A percentile compares a stretch with the other conserved stretches of the same genome.
Conservation (phyloP, 1,140 invertebrate species). For the Bemisia tabaci region DNA sequence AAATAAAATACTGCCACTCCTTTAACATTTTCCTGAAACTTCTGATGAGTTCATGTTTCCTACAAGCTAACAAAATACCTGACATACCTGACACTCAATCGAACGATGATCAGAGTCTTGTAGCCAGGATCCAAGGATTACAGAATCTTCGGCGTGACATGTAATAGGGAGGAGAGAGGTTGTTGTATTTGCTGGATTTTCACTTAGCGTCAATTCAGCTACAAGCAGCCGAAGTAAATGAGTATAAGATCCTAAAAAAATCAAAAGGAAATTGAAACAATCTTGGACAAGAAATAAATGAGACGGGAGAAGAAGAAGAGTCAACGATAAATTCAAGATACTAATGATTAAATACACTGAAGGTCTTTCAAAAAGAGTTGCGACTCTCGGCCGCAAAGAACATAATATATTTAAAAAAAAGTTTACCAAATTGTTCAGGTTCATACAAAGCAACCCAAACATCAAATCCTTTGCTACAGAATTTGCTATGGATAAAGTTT, state of each 20-base stretch:
- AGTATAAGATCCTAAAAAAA: slow-evolving; percentile 36
- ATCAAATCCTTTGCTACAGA: too few species aligned
- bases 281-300: slow-evolving; percentile 6
- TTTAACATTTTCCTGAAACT: too few species aligned
- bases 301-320: background rate
- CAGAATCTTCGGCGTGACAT: slow-evolving; percentile 81
- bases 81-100: slow-evolving; percentile 97
- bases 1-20: too few species aligned
- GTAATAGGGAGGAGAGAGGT: slow-evolving; percentile 73
- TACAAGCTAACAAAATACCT: too few species aligned
- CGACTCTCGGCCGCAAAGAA: too few species aligned
- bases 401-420: too few species aligned
- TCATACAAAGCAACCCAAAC: too few species aligned
- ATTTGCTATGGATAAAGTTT: too few species aligned
- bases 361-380: too few species aligned
- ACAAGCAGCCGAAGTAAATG: slow-evolving; percentile 84
- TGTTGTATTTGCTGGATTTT: slow-evolving; percentile 88
- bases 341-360: slow-evolving; percentile 2
- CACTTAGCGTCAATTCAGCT: slow-evolving; percentile 89
- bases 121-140: slow-evolving; percentile 73
- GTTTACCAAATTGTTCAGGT: too few species aligned
- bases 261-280: background rate
- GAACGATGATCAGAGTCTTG: slow-evolving; percentile 92
- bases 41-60: too few species aligned
- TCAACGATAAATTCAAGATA: slow-evolving; percentile 4